Conservation (phyloP, 2,797 vertebrate genomes). For the Ceyx erithaca region DNA sequence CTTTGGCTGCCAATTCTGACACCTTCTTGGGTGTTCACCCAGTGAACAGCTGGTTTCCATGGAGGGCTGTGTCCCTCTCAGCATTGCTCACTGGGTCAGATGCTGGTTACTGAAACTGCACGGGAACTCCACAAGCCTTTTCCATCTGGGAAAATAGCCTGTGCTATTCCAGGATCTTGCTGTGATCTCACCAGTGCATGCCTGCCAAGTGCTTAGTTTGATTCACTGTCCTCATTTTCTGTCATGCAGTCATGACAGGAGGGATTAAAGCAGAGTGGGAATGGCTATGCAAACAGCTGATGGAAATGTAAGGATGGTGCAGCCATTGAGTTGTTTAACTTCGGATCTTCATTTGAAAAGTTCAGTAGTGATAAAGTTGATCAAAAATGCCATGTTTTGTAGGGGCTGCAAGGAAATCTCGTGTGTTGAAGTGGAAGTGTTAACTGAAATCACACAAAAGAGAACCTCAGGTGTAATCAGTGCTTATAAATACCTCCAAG, state of each 20-base stretch:
- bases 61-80: neutral
- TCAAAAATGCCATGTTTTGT: neutral
- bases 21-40: neutral
- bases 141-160: neutral
- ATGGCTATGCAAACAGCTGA: slow-evolving; percentile 22
- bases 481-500: neutral
- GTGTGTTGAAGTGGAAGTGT: neutral
- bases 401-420: neutral
- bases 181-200: slow-evolving; percentile 14
- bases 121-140: neutral
- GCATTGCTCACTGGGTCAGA: slow-evolving; percentile 38
- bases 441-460: neutral
- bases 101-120: slow-evolving; percentile 31
- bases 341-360: neutral
- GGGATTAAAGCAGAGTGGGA: slow-evolving; percentile 28
- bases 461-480: neutral
- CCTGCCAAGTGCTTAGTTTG: slow-evolving; percentile 39
- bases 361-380: neutral
- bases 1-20: neutral
- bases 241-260: neutral
- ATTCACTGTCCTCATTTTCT: slow-evolving; percentile 38
- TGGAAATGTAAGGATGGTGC: neutral
- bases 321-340: neutral
- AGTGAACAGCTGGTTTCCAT: neutral
- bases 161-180: slow-evolving; percentile 26